These are phyloP conservation scores for Empidonax alnorum DNA, from an alignment of 2,113 vertebrate species.

Conservation along the genomic window DNA sequence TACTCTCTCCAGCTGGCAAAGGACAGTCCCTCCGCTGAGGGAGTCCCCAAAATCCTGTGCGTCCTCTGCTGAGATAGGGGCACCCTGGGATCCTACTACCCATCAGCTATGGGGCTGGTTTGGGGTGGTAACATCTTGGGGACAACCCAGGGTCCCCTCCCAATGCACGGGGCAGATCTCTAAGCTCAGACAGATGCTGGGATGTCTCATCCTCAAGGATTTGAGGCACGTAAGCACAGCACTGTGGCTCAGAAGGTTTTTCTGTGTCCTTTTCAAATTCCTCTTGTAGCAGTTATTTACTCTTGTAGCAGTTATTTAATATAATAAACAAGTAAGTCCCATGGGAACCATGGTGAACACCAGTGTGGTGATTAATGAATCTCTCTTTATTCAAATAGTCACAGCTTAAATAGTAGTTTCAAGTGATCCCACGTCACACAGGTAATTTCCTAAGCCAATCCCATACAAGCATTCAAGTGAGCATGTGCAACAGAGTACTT, in stretches of 20 bases:
- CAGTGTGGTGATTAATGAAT: no score
- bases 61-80: background rate
- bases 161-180: background rate
- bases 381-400: no score
- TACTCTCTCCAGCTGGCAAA: background rate
- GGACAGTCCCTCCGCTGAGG: background rate
- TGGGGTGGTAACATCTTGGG: background rate
- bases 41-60: background rate
- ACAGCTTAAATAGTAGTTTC: no score
- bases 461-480: no score
- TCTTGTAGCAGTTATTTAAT: no score
- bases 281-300: no score
- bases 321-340: no score
- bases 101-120: background rate
- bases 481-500: no score
- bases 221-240: background rate
- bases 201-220: background rate
- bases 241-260: background rate
- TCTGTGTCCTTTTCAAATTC: no score
- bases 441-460: no score
- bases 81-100: background rate
- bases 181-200: background rate
- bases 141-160: background rate
- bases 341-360: no score
- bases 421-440: no score